Evolutionary conservation across 92 coral and sea anemone genomes (phyloP).

Genomic region (Pocillopora meandrina): DNA sequence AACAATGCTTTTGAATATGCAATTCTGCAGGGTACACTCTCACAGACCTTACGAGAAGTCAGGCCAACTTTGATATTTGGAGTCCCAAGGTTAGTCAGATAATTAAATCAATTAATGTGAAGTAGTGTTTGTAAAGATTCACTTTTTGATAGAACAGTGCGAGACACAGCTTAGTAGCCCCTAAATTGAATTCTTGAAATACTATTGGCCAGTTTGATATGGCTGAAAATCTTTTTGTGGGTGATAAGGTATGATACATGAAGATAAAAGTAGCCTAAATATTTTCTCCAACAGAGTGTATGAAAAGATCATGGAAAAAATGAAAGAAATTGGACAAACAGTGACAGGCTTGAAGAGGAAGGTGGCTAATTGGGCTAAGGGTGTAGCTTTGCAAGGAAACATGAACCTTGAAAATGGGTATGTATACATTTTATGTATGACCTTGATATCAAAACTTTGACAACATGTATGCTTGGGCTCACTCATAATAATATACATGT

Average conservation of each 20-base stretch:
- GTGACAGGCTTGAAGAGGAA: constrained; percentile 88
- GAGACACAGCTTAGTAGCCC: no score
- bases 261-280: not conserved
- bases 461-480: not conserved
- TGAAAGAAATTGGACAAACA: constrained; percentile 73
- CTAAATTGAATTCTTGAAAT: no score
- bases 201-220: no score
- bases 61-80: constrained; percentile 90
- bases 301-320: constrained; percentile 94
- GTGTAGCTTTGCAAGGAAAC: constrained; percentile 83
- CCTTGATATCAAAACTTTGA: not conserved
- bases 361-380: constrained; percentile 89
- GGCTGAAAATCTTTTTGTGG: not conserved
- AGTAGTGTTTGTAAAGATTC: no score
- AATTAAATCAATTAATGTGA: not conserved
- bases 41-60: constrained; percentile 76
- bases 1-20: not conserved
- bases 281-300: constrained; percentile 68
- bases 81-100: constrained; percentile 80
- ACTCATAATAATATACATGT: not conserved
- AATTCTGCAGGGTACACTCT: constrained; percentile 76
- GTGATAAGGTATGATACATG: not conserved
- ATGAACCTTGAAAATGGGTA: constrained; percentile 89
- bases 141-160: no score
- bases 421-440: not conserved